Percentiles rank a stretch among this genome's conserved stretches.
Evolutionary conservation across 2,113 vertebrate genomes (phyloP).

Genomic region (Leucopternis melanops): DNA sequence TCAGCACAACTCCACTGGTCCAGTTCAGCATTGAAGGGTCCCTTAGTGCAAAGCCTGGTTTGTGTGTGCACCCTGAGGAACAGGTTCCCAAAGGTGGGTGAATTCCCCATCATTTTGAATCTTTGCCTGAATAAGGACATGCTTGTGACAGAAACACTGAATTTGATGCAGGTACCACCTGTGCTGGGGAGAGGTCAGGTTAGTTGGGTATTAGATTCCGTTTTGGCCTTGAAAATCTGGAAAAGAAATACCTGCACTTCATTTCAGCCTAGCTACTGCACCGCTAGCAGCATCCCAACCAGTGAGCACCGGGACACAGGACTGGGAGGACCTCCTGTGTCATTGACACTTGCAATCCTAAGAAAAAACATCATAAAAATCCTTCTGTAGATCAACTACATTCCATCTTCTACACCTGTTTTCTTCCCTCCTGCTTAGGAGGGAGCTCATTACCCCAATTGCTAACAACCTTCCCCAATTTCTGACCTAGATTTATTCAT

Average conservation of each 20-base stretch:
- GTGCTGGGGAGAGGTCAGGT: neutral
- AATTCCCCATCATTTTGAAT: neutral
- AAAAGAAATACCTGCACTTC: neutral
- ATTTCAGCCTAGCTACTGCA: neutral
- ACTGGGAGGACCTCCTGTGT: neutral
- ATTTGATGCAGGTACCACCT: neutral
- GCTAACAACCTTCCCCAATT: neutral
- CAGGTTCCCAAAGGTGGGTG: neutral
- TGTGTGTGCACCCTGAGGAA: neutral
- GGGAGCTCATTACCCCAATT: neutral
- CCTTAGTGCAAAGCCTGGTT: neutral
- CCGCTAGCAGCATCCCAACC: neutral
- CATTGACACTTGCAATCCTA: neutral
- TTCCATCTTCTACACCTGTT: neutral
- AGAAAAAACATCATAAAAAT: neutral
- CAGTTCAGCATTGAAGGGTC: too few relatives aligned
- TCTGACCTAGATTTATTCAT: neutral
- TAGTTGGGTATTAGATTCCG: neutral
- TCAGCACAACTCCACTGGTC: too few relatives aligned
- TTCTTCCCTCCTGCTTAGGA: neutral
- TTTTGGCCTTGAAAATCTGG: neutral
- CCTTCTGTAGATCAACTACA: neutral
- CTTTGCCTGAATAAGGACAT: neutral
- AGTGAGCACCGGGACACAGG: neutral
- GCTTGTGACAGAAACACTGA: neutral